Conservation (phyloP, 2,113 vertebrate species). For the Charadrius vociferus region DNA sequence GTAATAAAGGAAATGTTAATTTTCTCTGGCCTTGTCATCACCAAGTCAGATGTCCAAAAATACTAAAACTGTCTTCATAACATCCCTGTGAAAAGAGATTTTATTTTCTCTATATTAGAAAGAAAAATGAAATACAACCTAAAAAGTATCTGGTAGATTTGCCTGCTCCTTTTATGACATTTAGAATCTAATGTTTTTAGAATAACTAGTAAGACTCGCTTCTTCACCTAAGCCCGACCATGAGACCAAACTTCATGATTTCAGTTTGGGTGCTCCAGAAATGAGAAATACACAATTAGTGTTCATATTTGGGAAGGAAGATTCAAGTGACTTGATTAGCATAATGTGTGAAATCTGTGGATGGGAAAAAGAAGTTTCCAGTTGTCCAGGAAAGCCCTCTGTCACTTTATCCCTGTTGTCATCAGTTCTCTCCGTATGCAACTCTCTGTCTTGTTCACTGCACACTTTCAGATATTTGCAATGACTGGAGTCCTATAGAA, state of each 20-base stretch:
- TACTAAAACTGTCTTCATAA: background rate
- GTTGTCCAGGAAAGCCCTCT: background rate
- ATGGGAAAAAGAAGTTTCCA: background rate
- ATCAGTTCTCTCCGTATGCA: background rate
- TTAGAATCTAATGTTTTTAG: background rate
- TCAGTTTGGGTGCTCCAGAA: background rate
- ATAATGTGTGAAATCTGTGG: background rate
- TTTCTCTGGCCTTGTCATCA: background rate
- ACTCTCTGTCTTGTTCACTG: background rate
- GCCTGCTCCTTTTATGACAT: background rate
- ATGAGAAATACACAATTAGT: background rate
- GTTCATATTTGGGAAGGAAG: background rate
- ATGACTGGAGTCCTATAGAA: background rate
- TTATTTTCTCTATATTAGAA: background rate
- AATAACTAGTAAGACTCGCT: background rate
- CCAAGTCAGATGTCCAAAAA: background rate
- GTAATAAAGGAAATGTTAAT: background rate
- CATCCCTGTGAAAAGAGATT: background rate
- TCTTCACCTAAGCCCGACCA: background rate
- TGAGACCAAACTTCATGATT: background rate
- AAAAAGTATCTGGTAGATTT: background rate
- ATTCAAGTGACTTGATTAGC: background rate
- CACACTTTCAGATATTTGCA: background rate
- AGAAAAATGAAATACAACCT: background rate
- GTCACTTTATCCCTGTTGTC: background rate